Conservation (phyloP, 92 coral and sea anemone species). For the Diadumene lineata region DNA sequence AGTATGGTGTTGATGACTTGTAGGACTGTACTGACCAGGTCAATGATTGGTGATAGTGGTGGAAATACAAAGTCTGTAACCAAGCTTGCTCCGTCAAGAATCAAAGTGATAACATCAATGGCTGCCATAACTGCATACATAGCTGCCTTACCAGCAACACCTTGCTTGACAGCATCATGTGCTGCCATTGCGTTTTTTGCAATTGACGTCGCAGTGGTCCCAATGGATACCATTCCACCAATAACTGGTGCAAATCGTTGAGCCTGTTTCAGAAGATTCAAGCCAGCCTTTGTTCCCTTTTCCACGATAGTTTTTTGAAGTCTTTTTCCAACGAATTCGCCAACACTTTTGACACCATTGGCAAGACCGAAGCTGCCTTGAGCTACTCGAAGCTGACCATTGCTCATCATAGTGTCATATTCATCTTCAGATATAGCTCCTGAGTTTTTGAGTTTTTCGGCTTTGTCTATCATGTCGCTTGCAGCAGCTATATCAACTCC, state of each 20-base stretch:
- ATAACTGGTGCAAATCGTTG: conserved; percentile 18
- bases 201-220: conserved; percentile 15
- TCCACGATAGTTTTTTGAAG: not conserved
- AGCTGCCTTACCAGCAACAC: conserved; percentile 15
- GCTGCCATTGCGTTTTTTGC: conserved; percentile 34
- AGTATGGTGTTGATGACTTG: conserved; percentile 20
- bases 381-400: conserved; percentile 30
- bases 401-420: conserved; percentile 27
- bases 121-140: conserved; percentile 34
- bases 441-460: not conserved
- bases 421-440: conserved; percentile 5
- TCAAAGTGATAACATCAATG: conserved; percentile 17
- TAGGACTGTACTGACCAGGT: conserved; percentile 14
- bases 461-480: conserved; percentile 22
- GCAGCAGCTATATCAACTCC: conserved; percentile 23
- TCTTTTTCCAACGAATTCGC: conserved; percentile 20
- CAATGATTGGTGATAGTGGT: conserved; percentile 20
- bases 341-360: conserved; percentile 15
- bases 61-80: conserved; percentile 25
- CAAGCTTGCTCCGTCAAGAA: conserved; percentile 32
- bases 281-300: not conserved
- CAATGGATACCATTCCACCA: conserved; percentile 26
- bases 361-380: conserved; percentile 41
- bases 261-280: not conserved
- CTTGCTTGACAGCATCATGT: conserved; percentile 19